A percentile compares a stretch with the other conserved stretches of the same genome.
phyloP scores from a whole-genome alignment of 1,140 invertebrate species.

The Asobara japonica region DNA sequence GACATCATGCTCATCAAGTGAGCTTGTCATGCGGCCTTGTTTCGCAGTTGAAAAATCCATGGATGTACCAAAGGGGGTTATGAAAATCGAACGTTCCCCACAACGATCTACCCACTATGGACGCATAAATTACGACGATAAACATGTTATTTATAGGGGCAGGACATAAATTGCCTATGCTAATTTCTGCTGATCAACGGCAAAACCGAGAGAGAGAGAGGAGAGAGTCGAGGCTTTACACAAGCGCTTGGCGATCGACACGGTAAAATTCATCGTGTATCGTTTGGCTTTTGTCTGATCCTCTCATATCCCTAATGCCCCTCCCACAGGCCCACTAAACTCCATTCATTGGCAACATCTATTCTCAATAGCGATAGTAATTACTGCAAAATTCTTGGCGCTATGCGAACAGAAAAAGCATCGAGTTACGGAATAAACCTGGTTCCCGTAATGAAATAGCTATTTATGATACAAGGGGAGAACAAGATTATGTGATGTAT shows the following conservation, averaged over 20 bases:
- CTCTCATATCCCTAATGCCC: neutral
- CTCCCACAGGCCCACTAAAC: neutral
- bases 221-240: slow-evolving; percentile 48
- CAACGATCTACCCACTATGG: neutral
- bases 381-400: neutral
- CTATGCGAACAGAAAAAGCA: too few relatives aligned
- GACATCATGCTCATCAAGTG: neutral
- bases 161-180: slow-evolving; percentile 64
- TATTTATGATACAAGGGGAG: too few relatives aligned
- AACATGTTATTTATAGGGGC: slow-evolving; percentile 67
- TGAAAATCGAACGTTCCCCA: neutral
- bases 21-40: neutral
- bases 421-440: too few relatives aligned
- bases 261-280: slow-evolving; percentile 48
- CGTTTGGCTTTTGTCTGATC: slow-evolving; percentile 13
- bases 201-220: slow-evolving; percentile 38
- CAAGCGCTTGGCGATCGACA: slow-evolving; percentile 38
- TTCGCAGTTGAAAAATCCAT: neutral
- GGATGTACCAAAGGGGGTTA: neutral
- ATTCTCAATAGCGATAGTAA: neutral
- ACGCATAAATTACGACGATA: slow-evolving; percentile 67
- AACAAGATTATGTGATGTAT: too few relatives aligned
- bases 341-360: neutral
- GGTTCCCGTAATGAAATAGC: too few relatives aligned
- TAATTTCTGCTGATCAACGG: slow-evolving; percentile 65